Evolutionary conservation across 2,113 vertebrate genomes (phyloP).

Genomic region (Sula dactylatra): DNA sequence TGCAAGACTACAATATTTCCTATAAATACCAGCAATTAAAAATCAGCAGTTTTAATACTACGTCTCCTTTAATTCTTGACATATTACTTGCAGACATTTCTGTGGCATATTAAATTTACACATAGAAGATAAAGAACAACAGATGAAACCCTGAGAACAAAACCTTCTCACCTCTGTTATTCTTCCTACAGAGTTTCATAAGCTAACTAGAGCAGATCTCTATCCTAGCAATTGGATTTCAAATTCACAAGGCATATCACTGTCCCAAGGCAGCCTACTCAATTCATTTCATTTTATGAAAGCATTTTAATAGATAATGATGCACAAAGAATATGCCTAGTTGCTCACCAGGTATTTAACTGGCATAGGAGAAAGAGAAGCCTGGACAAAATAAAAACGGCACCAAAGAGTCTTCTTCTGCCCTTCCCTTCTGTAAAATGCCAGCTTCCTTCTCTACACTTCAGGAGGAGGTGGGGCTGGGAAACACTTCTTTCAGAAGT

Average conservation of each 20-base stretch:
- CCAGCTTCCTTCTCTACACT: constrained; percentile 16
- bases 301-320: constrained; percentile 28
- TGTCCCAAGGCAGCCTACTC: neutral
- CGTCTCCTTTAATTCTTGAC: neutral
- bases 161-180: neutral
- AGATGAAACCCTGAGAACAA: constrained; percentile 22
- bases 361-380: neutral
- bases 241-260: neutral
- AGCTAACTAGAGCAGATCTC: constrained; percentile 13
- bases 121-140: neutral
- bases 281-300: constrained; percentile 1
- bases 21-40: neutral
- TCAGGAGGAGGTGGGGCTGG: constrained; percentile 60
- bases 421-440: constrained; percentile 46
- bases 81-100: neutral
- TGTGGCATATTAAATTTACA: neutral
- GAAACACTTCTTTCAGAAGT: constrained; percentile 38
- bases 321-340: neutral
- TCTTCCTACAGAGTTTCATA: neutral
- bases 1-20: neutral
- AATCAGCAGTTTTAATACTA: neutral
- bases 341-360: neutral
- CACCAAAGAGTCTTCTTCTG: constrained; percentile 14
- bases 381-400: neutral
- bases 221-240: neutral